Evolutionary conservation across 2,797 vertebrate species (phyloP).

Genomic region (Chelmon rostratus): DNA sequence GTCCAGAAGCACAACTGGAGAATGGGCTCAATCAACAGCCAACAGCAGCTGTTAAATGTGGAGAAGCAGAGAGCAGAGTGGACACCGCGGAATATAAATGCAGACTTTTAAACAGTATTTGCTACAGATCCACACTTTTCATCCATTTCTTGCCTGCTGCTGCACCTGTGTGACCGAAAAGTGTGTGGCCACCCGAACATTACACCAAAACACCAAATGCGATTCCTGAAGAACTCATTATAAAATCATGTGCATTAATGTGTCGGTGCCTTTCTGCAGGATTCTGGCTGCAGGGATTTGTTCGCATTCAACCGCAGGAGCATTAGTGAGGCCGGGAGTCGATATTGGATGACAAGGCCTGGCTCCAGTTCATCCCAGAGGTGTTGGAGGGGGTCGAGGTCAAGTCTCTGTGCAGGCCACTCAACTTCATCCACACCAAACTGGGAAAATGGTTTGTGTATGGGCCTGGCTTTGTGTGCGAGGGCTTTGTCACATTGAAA

Average conservation of each 20-base stretch:
- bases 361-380: neutral
- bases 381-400: neutral
- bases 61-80: neutral
- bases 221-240: too few species aligned
- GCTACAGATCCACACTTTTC: neutral
- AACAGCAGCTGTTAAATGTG: neutral
- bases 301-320: neutral
- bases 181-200: too few species aligned
- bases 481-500: neutral
- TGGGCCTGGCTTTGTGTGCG: neutral
- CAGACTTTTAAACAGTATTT: neutral
- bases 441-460: neutral
- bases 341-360: neutral
- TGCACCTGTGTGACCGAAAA: too few species aligned
- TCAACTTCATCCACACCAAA: neutral
- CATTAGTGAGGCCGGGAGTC: neutral
- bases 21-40: constrained; percentile 5
- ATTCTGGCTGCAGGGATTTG: neutral
- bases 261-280: neutral
- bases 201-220: too few species aligned
- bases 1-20: neutral
- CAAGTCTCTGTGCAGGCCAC: neutral
- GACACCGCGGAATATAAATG: neutral
- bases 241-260: neutral
- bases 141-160: neutral